phyloP scores from a whole-genome alignment of 2,113 vertebrate species.

The Syngnathus scovelli region DNA sequence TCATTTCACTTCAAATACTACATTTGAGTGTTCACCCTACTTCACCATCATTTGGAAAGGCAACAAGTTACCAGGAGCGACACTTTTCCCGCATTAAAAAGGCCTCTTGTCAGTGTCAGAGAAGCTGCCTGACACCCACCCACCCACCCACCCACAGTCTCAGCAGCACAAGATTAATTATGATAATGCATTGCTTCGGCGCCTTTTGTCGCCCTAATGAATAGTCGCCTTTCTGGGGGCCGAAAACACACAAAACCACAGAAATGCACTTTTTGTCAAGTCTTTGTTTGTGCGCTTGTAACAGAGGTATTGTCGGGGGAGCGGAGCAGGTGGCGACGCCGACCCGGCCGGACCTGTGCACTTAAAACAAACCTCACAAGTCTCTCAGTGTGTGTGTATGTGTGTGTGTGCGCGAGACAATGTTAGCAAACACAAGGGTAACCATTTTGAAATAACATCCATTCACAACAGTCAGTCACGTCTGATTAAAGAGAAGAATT shows the following conservation, averaged over 20 bases:
- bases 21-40: not conserved
- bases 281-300: slow-evolving; percentile 86
- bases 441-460: not conserved
- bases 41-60: slow-evolving; percentile 27
- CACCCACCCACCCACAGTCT: slow-evolving; percentile 85
- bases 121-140: slow-evolving; percentile 72
- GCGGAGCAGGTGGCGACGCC: slow-evolving; percentile 87
- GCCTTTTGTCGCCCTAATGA: slow-evolving; percentile 88
- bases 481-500: not conserved
- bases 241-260: slow-evolving; percentile 67
- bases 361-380: slow-evolving; percentile 46
- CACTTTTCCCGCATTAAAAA: slow-evolving; percentile 24
- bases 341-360: slow-evolving; percentile 78
- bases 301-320: slow-evolving; percentile 80
- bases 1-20: slow-evolving; percentile 3
- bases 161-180: slow-evolving; percentile 89
- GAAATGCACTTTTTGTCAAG: slow-evolving; percentile 80
- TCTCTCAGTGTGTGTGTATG: slow-evolving; percentile 2
- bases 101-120: slow-evolving; percentile 53
- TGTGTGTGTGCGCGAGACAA: slow-evolving; percentile 8
- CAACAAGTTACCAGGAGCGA: slow-evolving; percentile 26
- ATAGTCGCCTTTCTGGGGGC: slow-evolving; percentile 78
- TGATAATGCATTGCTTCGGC: slow-evolving; percentile 93
- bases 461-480: not conserved
- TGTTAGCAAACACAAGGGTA: slow-evolving; percentile 18